phyloP scores from a whole-genome alignment of 2,113 vertebrate genomes.

The Brevimyrus niger region DNA sequence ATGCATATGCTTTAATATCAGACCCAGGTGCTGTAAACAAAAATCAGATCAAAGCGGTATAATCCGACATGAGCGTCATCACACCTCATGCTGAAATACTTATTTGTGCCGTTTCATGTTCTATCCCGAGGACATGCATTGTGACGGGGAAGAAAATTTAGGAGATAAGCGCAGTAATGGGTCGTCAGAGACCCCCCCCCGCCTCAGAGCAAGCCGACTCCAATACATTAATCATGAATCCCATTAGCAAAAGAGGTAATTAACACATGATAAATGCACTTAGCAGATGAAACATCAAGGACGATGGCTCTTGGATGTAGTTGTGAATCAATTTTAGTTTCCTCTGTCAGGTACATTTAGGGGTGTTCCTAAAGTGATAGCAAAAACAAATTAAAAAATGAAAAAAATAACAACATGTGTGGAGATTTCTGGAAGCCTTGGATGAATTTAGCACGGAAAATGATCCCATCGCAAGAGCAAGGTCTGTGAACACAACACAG shows the following conservation, averaged over 20 bases:
- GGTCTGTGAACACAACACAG: not conserved
- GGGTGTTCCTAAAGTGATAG: not conserved
- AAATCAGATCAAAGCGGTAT: not conserved
- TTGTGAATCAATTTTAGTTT: not conserved
- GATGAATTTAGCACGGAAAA: not conserved
- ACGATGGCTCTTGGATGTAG: not conserved
- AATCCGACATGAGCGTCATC: not conserved
- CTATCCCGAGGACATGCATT: not conserved
- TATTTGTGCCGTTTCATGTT: not conserved
- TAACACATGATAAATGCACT: constrained; percentile 15
- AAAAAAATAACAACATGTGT: too few species aligned
- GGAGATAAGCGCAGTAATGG: not conserved
- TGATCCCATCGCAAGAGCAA: not conserved
- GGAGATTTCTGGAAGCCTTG: not conserved
- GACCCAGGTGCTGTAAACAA: not conserved
- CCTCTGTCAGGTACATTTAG: constrained; percentile 1
- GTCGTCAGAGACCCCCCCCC: not conserved
- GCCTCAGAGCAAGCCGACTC: not conserved
- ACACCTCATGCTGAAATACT: not conserved
- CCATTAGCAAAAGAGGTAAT: constrained; percentile 21
- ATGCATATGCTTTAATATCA: not conserved
- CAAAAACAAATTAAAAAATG: not conserved
- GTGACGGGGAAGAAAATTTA: not conserved
- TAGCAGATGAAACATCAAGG: not conserved
- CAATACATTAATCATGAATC: constrained; percentile 10